Conservation (phyloP, 2,888 invertebrate genomes). For the Crocallis elinguaria region DNA sequence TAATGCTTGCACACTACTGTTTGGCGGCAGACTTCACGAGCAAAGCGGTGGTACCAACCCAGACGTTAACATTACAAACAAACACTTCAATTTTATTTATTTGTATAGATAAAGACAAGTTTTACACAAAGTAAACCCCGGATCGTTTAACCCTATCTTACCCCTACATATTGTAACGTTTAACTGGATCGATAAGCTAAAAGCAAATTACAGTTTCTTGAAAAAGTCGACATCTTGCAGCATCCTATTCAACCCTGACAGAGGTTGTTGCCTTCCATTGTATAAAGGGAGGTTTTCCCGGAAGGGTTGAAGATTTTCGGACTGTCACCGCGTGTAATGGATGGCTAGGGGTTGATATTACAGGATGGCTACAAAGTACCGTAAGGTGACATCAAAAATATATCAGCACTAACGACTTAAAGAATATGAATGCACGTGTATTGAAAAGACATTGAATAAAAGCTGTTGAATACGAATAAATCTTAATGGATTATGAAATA, state of each 20-base stretch:
- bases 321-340: slow-evolving; percentile 36
- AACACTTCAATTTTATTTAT: too few relatives aligned
- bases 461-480: too few relatives aligned
- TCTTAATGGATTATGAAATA: too few relatives aligned
- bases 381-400: slow-evolving; percentile 36
- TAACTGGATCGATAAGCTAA: slow-evolving; percentile 7
- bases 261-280: slow-evolving; percentile 16
- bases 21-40: too few relatives aligned
- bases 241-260: slow-evolving; percentile 20
- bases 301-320: slow-evolving; percentile 36
- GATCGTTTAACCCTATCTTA: background rate
- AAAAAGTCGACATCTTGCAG: slow-evolving; percentile 24
- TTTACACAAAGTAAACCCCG: background rate
- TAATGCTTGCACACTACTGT: too few relatives aligned
- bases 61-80: too few relatives aligned
- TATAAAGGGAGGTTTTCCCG: slow-evolving; percentile 23
- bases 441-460: background rate
- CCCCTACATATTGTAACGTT: background rate
- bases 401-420: slow-evolving; percentile 36
- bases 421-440: slow-evolving; percentile 4
- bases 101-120: too few relatives aligned
- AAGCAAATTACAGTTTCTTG: slow-evolving; percentile 22
- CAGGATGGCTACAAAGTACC: slow-evolving; percentile 18
- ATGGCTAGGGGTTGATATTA: slow-evolving; percentile 32
- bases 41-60: too few relatives aligned